phyloP scores from a whole-genome alignment of 53 echinoderm and acorn worm genomes.

The Pentamera pediparva region DNA sequence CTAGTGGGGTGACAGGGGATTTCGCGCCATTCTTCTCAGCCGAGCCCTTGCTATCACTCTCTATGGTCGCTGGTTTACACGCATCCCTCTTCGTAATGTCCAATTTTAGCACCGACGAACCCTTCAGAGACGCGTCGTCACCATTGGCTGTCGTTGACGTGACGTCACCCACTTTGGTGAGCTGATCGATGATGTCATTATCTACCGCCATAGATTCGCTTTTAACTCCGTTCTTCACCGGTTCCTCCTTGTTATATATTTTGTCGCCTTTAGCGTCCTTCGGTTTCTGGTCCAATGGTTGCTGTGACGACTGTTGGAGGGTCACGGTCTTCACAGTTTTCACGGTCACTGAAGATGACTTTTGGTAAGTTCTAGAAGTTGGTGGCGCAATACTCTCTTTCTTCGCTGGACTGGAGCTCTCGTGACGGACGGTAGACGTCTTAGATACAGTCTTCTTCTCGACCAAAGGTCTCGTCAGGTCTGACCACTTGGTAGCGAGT shows the following conservation, averaged over 20 bases:
- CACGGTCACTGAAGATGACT: slow-evolving; percentile 17
- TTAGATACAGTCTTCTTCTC: slow-evolving; percentile 8
- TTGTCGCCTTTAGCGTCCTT: background rate
- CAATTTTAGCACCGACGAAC: background rate
- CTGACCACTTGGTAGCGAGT: background rate
- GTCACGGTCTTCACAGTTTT: slow-evolving; percentile 27
- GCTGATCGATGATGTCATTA: background rate
- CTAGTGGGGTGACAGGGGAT: background rate
- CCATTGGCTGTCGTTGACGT: background rate
- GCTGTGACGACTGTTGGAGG: background rate
- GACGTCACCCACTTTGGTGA: background rate
- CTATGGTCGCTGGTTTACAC: slow-evolving; percentile 12
- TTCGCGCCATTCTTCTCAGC: background rate
- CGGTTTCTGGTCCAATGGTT: background rate
- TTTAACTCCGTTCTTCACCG: background rate
- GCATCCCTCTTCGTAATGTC: slow-evolving; percentile 18
- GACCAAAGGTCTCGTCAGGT: background rate
- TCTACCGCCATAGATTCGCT: too few relatives aligned
- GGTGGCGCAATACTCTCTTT: slow-evolving; percentile 1
- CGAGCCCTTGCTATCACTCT: background rate
- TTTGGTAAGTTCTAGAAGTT: slow-evolving; percentile 11
- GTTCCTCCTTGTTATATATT: background rate
- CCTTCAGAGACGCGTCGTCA: background rate
- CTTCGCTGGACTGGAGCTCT: slow-evolving; percentile 2
- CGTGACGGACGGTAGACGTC: slow-evolving; percentile 21